Percentiles rank a stretch among this genome's conserved stretches.
These are phyloP conservation scores for Myrmecobius fasciatus DNA, from an alignment of 2,113 vertebrate genomes.

Conservation along the genomic window DNA sequence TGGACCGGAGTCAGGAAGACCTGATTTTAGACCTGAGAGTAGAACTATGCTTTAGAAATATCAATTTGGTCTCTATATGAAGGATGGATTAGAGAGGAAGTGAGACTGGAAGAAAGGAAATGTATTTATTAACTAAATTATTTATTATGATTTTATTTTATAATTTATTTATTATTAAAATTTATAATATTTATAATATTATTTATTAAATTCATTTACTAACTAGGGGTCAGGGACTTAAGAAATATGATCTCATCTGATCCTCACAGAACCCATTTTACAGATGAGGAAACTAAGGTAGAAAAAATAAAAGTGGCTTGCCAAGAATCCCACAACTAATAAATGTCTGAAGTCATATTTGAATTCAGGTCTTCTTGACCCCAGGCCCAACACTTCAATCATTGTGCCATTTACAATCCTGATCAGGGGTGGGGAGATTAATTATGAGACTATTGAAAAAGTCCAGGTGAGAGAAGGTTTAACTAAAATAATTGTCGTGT, in stretches of 20 bases:
- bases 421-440: neutral
- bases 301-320: neutral
- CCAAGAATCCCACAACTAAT: neutral
- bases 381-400: neutral
- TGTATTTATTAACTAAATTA: no score
- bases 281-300: neutral
- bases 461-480: neutral
- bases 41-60: neutral
- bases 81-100: neutral
- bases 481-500: neutral
- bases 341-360: neutral
- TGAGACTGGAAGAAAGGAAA: neutral
- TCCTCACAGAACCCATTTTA: neutral
- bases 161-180: no score
- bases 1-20: neutral
- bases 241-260: neutral
- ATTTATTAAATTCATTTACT: neutral
- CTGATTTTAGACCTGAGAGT: neutral
- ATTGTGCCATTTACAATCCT: neutral
- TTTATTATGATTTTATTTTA: no score
- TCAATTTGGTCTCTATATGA: no score
- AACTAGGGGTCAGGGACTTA: neutral
- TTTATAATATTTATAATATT: no score
- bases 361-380: neutral
- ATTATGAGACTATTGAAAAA: neutral